phyloP scores from a whole-genome alignment of 2,888 invertebrate genomes.

The Automeris io region DNA sequence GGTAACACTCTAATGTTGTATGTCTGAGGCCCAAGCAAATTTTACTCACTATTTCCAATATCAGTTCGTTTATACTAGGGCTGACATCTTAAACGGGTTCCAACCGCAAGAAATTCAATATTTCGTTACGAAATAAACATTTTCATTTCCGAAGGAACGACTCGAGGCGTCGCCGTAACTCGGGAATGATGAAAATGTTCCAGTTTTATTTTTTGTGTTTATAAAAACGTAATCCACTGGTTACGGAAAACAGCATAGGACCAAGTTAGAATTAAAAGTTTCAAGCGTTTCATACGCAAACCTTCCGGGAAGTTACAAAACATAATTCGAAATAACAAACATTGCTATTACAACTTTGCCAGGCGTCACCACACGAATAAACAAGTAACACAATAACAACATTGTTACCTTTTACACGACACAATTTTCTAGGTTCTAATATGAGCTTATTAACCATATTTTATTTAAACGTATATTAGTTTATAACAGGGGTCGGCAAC shows the following conservation, averaged over 20 bases:
- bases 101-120: constrained; percentile 38
- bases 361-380: neutral
- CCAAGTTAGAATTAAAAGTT: neutral
- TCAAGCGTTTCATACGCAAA: too few relatives aligned
- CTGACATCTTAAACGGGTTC: constrained; percentile 35
- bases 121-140: constrained; percentile 41
- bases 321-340: neutral
- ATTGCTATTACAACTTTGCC: neutral
- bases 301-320: too few relatives aligned
- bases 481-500: too few relatives aligned
- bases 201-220: neutral
- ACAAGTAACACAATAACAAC: too few relatives aligned
- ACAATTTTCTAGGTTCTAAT: too few relatives aligned
- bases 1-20: too few relatives aligned
- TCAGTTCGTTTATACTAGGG: neutral
- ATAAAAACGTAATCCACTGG: neutral
- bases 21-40: too few relatives aligned
- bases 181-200: constrained; percentile 7
- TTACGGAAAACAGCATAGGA: neutral
- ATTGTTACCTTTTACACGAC: too few relatives aligned
- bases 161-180: constrained; percentile 8
- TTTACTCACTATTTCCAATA: too few relatives aligned
- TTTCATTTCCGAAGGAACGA: constrained; percentile 29
- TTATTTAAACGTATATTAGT: too few relatives aligned
- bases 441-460: too few relatives aligned